These are phyloP conservation scores for Trinectes maculatus DNA, from an alignment of 2,113 vertebrate species.

Conservation along the genomic window DNA sequence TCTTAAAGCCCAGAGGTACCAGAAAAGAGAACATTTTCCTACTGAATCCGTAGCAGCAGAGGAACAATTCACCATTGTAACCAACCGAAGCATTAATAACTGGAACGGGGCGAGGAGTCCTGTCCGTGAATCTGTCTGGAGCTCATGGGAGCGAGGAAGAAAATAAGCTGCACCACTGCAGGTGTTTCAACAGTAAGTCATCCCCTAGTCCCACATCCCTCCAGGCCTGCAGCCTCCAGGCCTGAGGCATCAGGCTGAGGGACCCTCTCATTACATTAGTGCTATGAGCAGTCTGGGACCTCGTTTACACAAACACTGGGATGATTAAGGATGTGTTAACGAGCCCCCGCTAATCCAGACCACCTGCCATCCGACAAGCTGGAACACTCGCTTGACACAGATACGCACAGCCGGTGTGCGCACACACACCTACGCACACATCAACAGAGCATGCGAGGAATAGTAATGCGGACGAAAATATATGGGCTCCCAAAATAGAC, in stretches of 20 bases:
- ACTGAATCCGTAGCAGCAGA: not conserved
- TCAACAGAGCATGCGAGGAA: conserved; percentile 20
- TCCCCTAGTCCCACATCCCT: conserved; percentile 51
- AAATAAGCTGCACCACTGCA: conserved; percentile 52
- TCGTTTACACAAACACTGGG: conserved; percentile 75
- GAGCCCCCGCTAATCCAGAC: conserved; percentile 68
- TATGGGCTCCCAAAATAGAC: conserved; percentile 27
- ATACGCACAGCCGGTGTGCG: conserved; percentile 9
- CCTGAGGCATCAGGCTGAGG: conserved; percentile 40
- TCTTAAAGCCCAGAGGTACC: conserved; percentile 16
- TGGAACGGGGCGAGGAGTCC: conserved; percentile 30
- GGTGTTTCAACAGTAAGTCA: conserved; percentile 60
- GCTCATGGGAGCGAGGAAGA: conserved; percentile 42
- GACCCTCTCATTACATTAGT: conserved; percentile 64
- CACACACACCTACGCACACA: conserved; percentile 15
- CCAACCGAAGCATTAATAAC: conserved; percentile 42
- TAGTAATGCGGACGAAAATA: conserved; percentile 20
- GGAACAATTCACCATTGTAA: conserved; percentile 20
- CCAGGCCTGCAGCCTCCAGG: conserved; percentile 48
- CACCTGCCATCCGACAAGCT: conserved; percentile 65
- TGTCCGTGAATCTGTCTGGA: conserved; percentile 55
- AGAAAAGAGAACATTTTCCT: conserved; percentile 6
- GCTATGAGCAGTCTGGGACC: conserved; percentile 54
- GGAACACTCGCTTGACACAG: conserved; percentile 24
- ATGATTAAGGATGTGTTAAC: conserved; percentile 80